These are phyloP conservation scores for Tetranychus piercei DNA, from an alignment of 2,888 invertebrate genomes.

Conservation along the genomic window DNA sequence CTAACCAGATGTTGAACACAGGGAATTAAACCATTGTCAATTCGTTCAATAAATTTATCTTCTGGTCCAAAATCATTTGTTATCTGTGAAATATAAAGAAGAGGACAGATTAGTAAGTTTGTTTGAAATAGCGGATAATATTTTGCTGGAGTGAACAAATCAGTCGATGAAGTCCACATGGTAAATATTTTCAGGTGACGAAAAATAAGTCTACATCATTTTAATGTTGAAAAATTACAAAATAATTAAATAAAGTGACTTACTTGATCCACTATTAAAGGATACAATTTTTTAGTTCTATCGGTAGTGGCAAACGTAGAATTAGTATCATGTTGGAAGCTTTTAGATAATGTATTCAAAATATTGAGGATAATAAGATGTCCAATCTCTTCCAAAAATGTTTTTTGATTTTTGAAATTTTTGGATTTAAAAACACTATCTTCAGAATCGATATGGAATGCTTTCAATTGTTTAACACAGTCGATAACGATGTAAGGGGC, in stretches of 20 bases:
- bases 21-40: conserved; percentile 45
- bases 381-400: background rate
- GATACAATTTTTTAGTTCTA: conserved; percentile 61
- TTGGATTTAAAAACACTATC: background rate
- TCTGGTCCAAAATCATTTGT: conserved; percentile 35
- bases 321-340: conserved; percentile 63
- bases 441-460: conserved; percentile 15
- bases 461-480: conserved; percentile 39
- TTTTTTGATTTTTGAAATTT: background rate
- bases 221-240: background rate
- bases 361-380: conserved; percentile 33
- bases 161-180: background rate
- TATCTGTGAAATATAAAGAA: conserved; percentile 22
- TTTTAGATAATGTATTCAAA: conserved; percentile 51
- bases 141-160: background rate
- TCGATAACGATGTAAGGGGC: conserved; percentile 58
- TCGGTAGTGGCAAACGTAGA: conserved; percentile 59
- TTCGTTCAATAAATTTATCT: conserved; percentile 42
- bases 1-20: conserved; percentile 57
- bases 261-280: conserved; percentile 67
- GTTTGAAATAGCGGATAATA: background rate
- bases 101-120: background rate
- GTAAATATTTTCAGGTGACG: no score
- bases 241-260: background rate
- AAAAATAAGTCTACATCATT: background rate